Evolutionary conservation across 2,888 invertebrate genomes (phyloP), one percentile per base, ranked within the genome.

Genomic region (Mantis religiosa): DNA sequence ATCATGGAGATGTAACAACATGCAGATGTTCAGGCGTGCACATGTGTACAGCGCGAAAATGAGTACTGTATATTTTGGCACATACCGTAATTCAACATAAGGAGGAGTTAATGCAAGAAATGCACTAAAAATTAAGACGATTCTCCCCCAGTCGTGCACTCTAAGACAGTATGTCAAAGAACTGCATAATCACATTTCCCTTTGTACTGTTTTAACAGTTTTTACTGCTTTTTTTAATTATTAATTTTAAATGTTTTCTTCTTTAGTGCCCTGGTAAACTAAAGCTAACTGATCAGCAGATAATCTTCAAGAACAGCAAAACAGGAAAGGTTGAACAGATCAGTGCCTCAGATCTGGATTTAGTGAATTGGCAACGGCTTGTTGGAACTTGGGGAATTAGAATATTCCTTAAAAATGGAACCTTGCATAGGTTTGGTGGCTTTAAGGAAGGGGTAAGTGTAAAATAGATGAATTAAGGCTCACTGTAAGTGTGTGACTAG

Each of bases 321-420:
- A 99, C 99, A 0, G 99, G 99, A 2, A 99, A 98, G 93, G 97
- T 99, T 0, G 99, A 99, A 92, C 98, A 98, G 92, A 96, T 99
- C 90, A 94, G 95, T 81, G 95, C 96, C 0, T 94, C 95, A 86
- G 99, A 99, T 91, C 97, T 99, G 92, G 98, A 99, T 88, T 94
- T 97, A 89, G 97, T 98, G 0, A 97, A 98, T 93, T 99, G 98
- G 94, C 97, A 99, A 92, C 97, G 97, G 92, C 96, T 99, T 91
- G 97, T 98, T 81, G 97, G 98, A 28, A 96, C 96, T 0, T 97
- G 97, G 96, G 99, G 99, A 0, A 93, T 99, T 2, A 95, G 99
- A 88, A 94, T 99, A 47, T 97, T 98, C 91, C 94, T 98, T 83
- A 98, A 98, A 92, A 98, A 97, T 93, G 99, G 99, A 2, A 95